phyloP scores from a whole-genome alignment of 2,888 invertebrate species.

The Macrophya alboannulata region DNA sequence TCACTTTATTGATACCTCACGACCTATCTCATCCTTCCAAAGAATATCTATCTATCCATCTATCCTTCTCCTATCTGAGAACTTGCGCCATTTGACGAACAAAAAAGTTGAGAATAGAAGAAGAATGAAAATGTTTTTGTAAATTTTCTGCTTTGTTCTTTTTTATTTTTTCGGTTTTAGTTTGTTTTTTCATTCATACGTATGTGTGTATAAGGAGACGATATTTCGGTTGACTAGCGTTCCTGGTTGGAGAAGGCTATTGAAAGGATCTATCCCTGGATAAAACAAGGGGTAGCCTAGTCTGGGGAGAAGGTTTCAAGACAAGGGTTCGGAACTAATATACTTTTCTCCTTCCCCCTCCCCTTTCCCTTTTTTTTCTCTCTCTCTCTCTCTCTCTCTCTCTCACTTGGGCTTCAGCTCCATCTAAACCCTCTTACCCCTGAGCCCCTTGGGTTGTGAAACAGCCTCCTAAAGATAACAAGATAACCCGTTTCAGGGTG shows the following conservation, averaged over 20 bases:
- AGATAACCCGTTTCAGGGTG: conserved; percentile 72
- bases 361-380: neutral
- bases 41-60: too few relatives aligned
- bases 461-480: conserved; percentile 72
- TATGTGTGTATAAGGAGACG: neutral
- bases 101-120: neutral
- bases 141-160: neutral
- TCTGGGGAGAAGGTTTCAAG: conserved; percentile 55
- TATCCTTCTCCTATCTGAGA: neutral
- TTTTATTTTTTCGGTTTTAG: neutral
- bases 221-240: conserved; percentile 31
- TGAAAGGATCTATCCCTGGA: conserved; percentile 52
- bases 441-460: conserved; percentile 61
- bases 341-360: conserved; percentile 62
- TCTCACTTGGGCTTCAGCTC: conserved; percentile 9
- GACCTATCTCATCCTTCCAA: neutral
- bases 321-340: conserved; percentile 70
- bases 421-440: conserved; percentile 50
- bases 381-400: conserved; percentile 20
- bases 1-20: neutral
- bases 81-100: neutral
- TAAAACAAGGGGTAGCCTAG: conserved; percentile 45
- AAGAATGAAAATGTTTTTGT: neutral
- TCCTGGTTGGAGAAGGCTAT: conserved; percentile 29
- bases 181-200: neutral